These are phyloP conservation scores for Lordiphosa andalusiaca DNA, from an alignment of 2,888 invertebrate genomes.

Conservation along the genomic window DNA sequence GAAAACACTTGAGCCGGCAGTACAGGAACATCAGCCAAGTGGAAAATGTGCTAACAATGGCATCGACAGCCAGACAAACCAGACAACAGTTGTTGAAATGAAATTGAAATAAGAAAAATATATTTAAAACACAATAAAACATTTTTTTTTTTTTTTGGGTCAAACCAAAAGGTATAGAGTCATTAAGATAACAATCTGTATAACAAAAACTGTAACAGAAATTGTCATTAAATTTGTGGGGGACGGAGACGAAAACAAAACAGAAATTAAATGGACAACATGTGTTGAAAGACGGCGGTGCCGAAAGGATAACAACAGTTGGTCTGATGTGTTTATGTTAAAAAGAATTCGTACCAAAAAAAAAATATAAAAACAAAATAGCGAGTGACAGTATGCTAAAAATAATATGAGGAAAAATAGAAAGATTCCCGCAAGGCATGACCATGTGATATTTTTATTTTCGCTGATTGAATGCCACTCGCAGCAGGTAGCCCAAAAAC, in stretches of 20 bases:
- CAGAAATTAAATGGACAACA: slow-evolving; percentile 62
- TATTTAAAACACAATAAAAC: slow-evolving; percentile 65
- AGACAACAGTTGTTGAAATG: slow-evolving; percentile 61
- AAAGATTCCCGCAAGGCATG: slow-evolving; percentile 26
- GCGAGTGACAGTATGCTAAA: slow-evolving; percentile 13
- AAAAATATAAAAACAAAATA: slow-evolving; percentile 10
- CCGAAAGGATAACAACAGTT: slow-evolving; percentile 55
- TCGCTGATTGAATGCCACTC: slow-evolving; percentile 49
- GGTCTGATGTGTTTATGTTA: slow-evolving; percentile 59
- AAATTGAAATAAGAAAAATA: slow-evolving; percentile 49
- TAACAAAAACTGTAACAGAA: slow-evolving; percentile 62
- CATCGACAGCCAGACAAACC: slow-evolving; percentile 15
- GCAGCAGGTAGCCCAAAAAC: slow-evolving; percentile 16
- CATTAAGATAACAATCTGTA: slow-evolving; percentile 75
- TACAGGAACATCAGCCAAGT: slow-evolving; percentile 52
- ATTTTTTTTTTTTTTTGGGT: slow-evolving; percentile 35
- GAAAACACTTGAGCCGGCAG: slow-evolving; percentile 53
- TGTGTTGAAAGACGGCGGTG: slow-evolving; percentile 51
- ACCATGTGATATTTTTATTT: slow-evolving; percentile 33
- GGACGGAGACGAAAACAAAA: slow-evolving; percentile 31
- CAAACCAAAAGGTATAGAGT: slow-evolving; percentile 62
- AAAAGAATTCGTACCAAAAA: slow-evolving; percentile 27
- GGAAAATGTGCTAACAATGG: slow-evolving; percentile 53
- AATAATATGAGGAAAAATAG: slow-evolving; percentile 15
- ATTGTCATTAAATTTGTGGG: slow-evolving; percentile 59